A percentile compares a stretch with the other conserved stretches of the same genome.
Evolutionary conservation across 37 sponge, comb jelly and placozoan genomes (phyloP).

Genomic region (Geodia barretti): DNA sequence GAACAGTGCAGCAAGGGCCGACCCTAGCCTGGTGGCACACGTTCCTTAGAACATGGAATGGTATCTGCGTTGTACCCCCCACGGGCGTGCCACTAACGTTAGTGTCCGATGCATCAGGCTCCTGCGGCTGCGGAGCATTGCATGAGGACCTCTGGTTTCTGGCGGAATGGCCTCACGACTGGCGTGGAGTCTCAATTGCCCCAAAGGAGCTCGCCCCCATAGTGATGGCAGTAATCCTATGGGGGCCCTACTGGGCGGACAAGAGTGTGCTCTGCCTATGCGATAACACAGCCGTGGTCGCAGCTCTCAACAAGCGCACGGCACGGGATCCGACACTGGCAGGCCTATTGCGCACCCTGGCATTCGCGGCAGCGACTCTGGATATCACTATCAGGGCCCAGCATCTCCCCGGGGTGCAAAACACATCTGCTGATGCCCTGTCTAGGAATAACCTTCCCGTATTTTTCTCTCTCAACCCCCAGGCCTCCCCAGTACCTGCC

Average conservation of each 20-base stretch:
- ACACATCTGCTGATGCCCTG: too few species aligned
- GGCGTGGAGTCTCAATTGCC: not conserved
- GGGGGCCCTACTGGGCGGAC: slow-evolving; percentile 2
- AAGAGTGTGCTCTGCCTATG: not conserved
- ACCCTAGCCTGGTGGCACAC: slow-evolving; percentile 18
- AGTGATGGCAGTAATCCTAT: not conserved
- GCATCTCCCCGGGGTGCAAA: too few species aligned
- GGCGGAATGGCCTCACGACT: not conserved
- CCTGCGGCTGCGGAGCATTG: slow-evolving; percentile 11
- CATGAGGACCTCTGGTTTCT: not conserved
- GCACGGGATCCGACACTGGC: not conserved
- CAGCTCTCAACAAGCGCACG: not conserved
- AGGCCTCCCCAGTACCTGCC: not conserved
- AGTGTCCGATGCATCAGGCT: slow-evolving; percentile 4
- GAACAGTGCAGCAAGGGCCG: slow-evolving; percentile 22
- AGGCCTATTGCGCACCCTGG: not conserved
- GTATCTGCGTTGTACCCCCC: not conserved
- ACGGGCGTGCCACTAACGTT: not conserved
- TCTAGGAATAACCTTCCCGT: too few species aligned
- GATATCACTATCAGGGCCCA: not conserved
- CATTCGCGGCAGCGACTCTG: not conserved
- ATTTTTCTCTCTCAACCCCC: too few species aligned
- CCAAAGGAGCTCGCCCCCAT: not conserved
- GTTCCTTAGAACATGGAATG: slow-evolving; percentile 13
- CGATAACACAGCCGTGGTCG: not conserved